Base-by-base conservation (phyloP, 92 coral and sea anemone species). In the Pocillopora meandrina region DNA sequence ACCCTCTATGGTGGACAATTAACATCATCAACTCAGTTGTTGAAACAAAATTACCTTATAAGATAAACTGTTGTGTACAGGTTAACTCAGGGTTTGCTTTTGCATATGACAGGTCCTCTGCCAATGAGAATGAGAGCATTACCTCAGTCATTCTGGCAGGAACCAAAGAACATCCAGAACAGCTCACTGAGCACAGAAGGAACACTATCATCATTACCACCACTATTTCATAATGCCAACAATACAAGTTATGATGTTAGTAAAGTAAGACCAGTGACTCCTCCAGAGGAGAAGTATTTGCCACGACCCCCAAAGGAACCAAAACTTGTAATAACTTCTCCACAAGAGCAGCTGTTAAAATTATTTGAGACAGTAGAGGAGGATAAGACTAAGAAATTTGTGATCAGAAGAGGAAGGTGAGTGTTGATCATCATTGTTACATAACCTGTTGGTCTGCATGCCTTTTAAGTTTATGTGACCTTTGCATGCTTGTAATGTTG, bases 91-190 rank as follows among this genome's bases (percentile, higher is more conserved):
- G 9, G 56, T 70, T 70, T 71, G 56, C 12, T 74, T 73, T 74
- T 60, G 10, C 23, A 26, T 71, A 9, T 70, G 56, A 1, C 89
- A 96, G 99, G 95, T 56, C 98, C 99, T 14, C 78, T 96, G 35
- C 99, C 99, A 7, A 96, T 96, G 99, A 90, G 96, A 71, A 87
- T 92, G 94, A 84, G 99, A 20, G 98, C 99, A 64, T 86, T 96
- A 9, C 99, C 99, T 36, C 99, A 96, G 65, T 96, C 99, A 14
- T 96, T 96, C 89, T 96, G 95, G 88, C 97, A 95, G 33, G 98
- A 96, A 78, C 99, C 99, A 15, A 90, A 91, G 85, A 78, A 90
- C 65, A 94, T 96, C 83, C 91, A 88, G 33, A 89, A 93, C 12
- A 96, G 99, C 85, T 90, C 98, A 26, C 77, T 96, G 90, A 91